A percentile compares a stretch with the other conserved stretches of the same genome.
Evolutionary conservation across 2,113 vertebrate species (phyloP).

Genomic region (Phycodurus eques): DNA sequence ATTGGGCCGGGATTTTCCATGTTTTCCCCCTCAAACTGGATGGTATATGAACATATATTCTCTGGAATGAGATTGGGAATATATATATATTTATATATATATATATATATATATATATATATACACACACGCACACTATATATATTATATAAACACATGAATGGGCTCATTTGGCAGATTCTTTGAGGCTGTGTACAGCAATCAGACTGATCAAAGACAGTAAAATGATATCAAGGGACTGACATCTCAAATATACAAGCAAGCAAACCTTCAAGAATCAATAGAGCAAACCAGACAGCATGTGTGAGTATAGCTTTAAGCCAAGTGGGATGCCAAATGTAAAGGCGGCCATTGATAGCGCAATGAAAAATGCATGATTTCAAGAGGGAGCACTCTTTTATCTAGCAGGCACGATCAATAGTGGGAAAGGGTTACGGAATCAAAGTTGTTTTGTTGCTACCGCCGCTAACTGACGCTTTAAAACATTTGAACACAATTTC

Average conservation of each 20-base stretch:
- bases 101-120: not conserved
- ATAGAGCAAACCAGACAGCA: constrained; percentile 79
- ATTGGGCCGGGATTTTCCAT: constrained; percentile 47
- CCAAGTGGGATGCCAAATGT: constrained; percentile 74
- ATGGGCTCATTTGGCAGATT: constrained; percentile 65
- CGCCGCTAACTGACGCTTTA: constrained; percentile 61
- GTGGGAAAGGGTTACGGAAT: constrained; percentile 71
- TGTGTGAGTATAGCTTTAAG: constrained; percentile 78
- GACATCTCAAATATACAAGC: constrained; percentile 64
- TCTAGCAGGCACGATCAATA: constrained; percentile 75
- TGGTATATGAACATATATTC: constrained; percentile 10
- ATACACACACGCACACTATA: no score
- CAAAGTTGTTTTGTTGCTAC: constrained; percentile 72
- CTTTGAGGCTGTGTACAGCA: constrained; percentile 61
- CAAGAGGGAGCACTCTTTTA: constrained; percentile 68
- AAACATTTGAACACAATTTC: constrained; percentile 64
- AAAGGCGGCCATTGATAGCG: constrained; percentile 75
- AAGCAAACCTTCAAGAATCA: constrained; percentile 71
- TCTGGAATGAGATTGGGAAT: constrained; percentile 1
- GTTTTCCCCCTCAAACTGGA: constrained; percentile 17
- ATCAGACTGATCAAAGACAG: constrained; percentile 72
- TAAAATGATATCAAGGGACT: constrained; percentile 72
- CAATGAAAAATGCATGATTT: constrained; percentile 80
- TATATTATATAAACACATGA: constrained; percentile 30
- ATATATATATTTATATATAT: not conserved